Evolutionary conservation across 2,797 vertebrate species (phyloP), one percentile per base, ranked within the genome.

Genomic region (Diplodus sargus): DNA sequence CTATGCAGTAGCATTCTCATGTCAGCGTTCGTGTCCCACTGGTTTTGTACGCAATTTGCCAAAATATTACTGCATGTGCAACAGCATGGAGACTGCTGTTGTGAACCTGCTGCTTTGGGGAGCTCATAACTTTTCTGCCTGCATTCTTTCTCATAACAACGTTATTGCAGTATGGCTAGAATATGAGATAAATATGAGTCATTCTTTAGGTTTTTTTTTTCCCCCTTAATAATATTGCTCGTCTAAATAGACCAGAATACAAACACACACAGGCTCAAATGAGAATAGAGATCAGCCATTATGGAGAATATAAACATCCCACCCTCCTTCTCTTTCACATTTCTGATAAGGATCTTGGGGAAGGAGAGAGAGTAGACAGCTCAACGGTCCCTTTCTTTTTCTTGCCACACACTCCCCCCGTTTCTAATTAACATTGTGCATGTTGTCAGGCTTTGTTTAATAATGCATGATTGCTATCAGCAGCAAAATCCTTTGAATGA

Each of bases 371-470:
- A 91, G 87, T 74, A 90, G 88, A 92, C 90, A 89, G 86, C 91
- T 91, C 88, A 85, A 90, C 86, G 87, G 78, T 85, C 79, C 74
- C 86, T 83, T 88, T 87, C 78, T 89, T 84, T 87, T 76, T 81
- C 85, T 81, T 61, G 69, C 77, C 84, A 77, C 82, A 62, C 76
- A 57, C 79, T 56, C 82, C 82, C 81, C 70, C 75, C 56, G 80
- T 92, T 93, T 92, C 90, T 94, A 92, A 93, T 94, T 94, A 94
- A 94, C 94, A 94, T 87, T 91, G 91, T 88, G 93, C 91, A 89
- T 94, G 93, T 94, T 94, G 93, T 95, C 92, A 91, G 93, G 91
- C 92, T 94, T 94, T 95, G 93, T 94, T 94, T 94, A 94, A 93
- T 94, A 94, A 93, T 94, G 93, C 93, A 94, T 85, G 94, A 94